Evolutionary conservation across 2,797 vertebrate species (phyloP), one percentile per base, ranked within the genome.

Genomic region (Neosilurus hyrtlii): DNA sequence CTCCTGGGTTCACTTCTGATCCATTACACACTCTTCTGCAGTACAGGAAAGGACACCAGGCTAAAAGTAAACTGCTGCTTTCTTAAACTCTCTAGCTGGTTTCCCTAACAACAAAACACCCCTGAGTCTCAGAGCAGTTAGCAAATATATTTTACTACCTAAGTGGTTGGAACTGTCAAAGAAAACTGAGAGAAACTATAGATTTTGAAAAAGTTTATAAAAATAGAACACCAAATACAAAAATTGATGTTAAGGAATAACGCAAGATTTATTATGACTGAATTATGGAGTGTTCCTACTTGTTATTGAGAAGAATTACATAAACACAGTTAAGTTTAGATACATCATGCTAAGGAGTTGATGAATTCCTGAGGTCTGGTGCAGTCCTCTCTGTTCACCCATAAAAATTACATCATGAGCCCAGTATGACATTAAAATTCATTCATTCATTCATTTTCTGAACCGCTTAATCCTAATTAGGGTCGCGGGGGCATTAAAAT

Each of bases 11-110:
- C 81, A 82, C 86, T 81, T 86, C 88, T 93, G 65, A 66, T 91
- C 91, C 90, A 91, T 90, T 90, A 90, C 93, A 92, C 89, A 93
- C 90, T 91, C 90, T 91, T 82, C 82, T 79, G 85, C 84, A 82
- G 73, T 65, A 80, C 85, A 85, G 79, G 66, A 80, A 81, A 85
- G 85, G 85, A 88, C 84, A 89, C 74, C 74, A 77, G 51, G 84
- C 82, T 88, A 67, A 83, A 78, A 87, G 79, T 82, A 83, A 88
- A 82, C 83, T 52, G 75, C 84, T 85, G 86, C 83, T 83, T 82
- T 87, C 79, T 86, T 81, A 88, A 86, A 83, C 52, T 71, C 86
- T 87, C 82, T 57, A 77, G 87, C 76, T 84, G 82, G 86, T 88
- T 88, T 87, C 86, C 87, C 73, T 87, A 88, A 87, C 87, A 87